These are phyloP conservation scores for Saiga tatarica DNA, from an alignment of 2,113 vertebrate species.

Conservation along the genomic window DNA sequence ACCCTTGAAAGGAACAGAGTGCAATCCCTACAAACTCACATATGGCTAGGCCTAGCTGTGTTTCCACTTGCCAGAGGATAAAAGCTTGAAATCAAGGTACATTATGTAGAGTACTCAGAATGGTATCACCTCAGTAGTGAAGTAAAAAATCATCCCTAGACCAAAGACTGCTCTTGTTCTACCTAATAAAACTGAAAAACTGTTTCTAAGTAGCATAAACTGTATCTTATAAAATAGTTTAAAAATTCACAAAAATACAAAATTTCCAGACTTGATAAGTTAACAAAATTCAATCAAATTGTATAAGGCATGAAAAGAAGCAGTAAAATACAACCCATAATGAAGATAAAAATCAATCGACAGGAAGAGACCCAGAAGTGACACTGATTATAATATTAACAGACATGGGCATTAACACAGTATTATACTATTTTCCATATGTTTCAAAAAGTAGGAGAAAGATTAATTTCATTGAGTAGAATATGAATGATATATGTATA, in stretches of 20 bases:
- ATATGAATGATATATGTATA: background rate
- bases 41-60: background rate
- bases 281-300: background rate
- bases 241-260: background rate
- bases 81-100: background rate
- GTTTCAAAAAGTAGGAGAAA: background rate
- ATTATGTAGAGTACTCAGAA: background rate
- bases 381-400: background rate
- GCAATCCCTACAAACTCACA: background rate
- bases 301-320: background rate
- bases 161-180: background rate
- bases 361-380: background rate
- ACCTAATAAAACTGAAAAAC: background rate
- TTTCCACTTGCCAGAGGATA: too few relatives aligned
- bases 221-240: background rate
- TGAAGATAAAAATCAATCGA: background rate
- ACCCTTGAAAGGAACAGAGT: background rate
- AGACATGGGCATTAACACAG: background rate
- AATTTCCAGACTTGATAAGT: background rate
- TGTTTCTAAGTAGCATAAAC: background rate
- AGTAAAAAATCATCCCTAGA: background rate
- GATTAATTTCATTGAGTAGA: background rate
- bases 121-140: background rate
- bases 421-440: background rate
- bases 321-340: background rate